Percentiles rank a stretch among this genome's conserved stretches.
Evolutionary conservation across 64 coral and sea anemone species (phyloP).

Genomic region (Stichodactyla helianthus): DNA sequence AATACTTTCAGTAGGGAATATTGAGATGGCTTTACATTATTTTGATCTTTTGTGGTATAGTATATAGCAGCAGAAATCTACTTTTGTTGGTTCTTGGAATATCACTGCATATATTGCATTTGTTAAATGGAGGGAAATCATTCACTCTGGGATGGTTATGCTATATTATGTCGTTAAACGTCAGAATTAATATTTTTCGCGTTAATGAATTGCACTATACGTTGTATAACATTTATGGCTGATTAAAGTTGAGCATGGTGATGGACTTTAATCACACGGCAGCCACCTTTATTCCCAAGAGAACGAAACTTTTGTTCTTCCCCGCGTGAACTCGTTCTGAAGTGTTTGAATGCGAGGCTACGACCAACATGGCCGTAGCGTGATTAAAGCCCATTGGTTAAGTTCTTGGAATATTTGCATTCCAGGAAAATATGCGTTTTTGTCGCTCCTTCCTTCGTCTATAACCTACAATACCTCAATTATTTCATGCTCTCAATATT

Average conservation of each 20-base stretch:
- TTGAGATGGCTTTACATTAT: conserved; percentile 15
- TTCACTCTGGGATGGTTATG: conserved; percentile 5
- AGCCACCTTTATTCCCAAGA: too few relatives aligned
- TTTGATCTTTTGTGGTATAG: background rate
- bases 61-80: conserved; percentile 4
- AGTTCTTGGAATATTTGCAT: too few relatives aligned
- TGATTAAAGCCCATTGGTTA: too few relatives aligned
- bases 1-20: conserved; percentile 7
- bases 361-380: too few relatives aligned
- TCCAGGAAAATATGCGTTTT: too few relatives aligned
- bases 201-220: background rate
- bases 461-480: too few relatives aligned
- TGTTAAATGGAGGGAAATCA: background rate
- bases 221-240: background rate
- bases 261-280: too few relatives aligned
- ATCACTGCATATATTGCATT: background rate
- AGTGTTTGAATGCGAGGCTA: too few relatives aligned
- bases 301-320: too few relatives aligned
- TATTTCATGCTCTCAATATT: too few relatives aligned
- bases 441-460: too few relatives aligned
- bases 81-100: background rate
- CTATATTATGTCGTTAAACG: background rate
- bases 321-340: too few relatives aligned
- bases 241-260: background rate
- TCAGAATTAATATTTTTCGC: background rate